Evolutionary conservation across 2,113 vertebrate genomes (phyloP).

Genomic region (Malaclemys terrapin): DNA sequence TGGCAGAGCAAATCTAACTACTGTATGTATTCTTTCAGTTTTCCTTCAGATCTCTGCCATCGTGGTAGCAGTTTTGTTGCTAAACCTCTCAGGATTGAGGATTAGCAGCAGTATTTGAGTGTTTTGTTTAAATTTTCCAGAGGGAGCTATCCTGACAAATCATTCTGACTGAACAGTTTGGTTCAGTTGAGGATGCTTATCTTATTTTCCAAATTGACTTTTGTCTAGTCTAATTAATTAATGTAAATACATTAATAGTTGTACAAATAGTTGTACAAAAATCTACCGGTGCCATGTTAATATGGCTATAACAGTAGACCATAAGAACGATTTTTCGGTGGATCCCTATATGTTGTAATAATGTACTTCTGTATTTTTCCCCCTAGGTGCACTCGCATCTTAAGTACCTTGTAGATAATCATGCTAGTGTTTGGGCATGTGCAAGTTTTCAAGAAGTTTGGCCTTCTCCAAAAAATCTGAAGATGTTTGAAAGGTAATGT

Average conservation of each 20-base stretch:
- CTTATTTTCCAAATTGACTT: neutral
- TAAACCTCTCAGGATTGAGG: neutral
- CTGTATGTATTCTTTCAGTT: neutral
- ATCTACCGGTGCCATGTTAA: neutral
- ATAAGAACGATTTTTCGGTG: neutral
- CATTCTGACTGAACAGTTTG: neutral
- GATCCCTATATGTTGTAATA: neutral
- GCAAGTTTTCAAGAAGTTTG: conserved; percentile 93
- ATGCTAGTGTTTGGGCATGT: conserved; percentile 93
- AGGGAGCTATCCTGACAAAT: neutral
- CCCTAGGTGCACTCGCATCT: conserved; percentile 92
- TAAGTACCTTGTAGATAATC: conserved; percentile 91
- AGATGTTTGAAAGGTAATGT: conserved; percentile 93
- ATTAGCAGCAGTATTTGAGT: neutral
- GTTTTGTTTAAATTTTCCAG: neutral
- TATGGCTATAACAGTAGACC: neutral
- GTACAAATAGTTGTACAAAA: neutral
- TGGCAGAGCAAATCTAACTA: neutral
- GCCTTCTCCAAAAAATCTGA: conserved; percentile 89
- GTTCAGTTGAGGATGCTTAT: neutral
- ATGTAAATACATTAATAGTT: no score
- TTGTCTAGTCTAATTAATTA: neutral
- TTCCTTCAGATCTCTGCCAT: neutral
- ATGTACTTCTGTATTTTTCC: neutral
- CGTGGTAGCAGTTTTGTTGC: neutral